Conservation (phyloP, 2,888 invertebrate genomes). For the Petrolisthes manimaculis region DNA sequence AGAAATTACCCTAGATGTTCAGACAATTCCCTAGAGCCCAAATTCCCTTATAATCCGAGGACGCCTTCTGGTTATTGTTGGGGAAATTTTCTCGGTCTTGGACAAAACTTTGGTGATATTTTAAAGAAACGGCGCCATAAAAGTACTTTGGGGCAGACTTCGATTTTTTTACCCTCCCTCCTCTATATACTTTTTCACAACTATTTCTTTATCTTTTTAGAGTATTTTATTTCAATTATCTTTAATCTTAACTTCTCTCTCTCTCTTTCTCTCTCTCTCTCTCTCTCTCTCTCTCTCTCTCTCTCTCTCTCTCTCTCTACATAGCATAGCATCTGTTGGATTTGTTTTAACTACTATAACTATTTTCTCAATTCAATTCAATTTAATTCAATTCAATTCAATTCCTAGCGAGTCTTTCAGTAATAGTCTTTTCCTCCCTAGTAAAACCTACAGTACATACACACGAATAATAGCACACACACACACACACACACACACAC, state of each 20-base stretch:
- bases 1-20: no score
- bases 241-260: slow-evolving; percentile 15
- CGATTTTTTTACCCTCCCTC: neutral
- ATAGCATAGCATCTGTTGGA: no score
- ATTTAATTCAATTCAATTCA: no score
- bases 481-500: no score
- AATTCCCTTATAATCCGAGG: slow-evolving; percentile 9
- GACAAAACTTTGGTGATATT: slow-evolving; percentile 36
- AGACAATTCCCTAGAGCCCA: neutral
- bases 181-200: neutral
- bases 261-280: slow-evolving; percentile 6
- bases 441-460: no score
- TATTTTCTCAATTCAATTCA: no score
- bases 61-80: slow-evolving; percentile 7
- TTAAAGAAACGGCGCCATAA: slow-evolving; percentile 27
- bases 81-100: slow-evolving; percentile 3
- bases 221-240: neutral
- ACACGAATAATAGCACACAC: no score
- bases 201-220: slow-evolving; percentile 15
- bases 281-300: slow-evolving; percentile 17
- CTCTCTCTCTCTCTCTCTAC: slow-evolving; percentile 16
- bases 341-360: no score
- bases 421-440: no score
- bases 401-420: no score
- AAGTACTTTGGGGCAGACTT: slow-evolving; percentile 24